phyloP scores from a whole-genome alignment of 1,140 invertebrate genomes.

The Caenorhabditis inopinata region DNA sequence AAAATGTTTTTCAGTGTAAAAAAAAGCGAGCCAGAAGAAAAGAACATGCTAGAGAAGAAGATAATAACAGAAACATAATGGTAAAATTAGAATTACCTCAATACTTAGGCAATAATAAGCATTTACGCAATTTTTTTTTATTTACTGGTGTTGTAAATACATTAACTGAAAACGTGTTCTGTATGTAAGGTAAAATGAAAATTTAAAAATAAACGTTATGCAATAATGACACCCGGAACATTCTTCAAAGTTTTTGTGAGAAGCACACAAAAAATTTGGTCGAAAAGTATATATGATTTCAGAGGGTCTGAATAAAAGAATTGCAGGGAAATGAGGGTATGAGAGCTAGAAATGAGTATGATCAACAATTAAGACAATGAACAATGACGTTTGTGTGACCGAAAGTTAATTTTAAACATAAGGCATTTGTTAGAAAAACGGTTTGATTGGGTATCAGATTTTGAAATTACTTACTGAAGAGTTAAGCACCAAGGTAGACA shows the following conservation, averaged over 20 bases:
- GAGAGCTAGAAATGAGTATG: conserved; percentile 22
- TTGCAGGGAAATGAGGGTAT: background rate
- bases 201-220: background rate
- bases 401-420: background rate
- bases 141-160: no score
- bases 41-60: no score
- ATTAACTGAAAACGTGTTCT: no score
- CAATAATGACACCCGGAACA: background rate
- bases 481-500: background rate
- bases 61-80: no score
- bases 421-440: background rate
- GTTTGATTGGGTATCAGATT: background rate
- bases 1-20: background rate
- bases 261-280: conserved; percentile 16
- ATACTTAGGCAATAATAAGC: no score
- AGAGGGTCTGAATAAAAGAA: background rate
- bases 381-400: conserved; percentile 4
- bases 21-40: background rate
- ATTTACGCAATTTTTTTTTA: no score
- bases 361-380: no score
- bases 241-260: background rate
- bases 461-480: no score
- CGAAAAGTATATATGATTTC: background rate
- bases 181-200: no score
- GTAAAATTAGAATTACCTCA: no score